Evolutionary conservation across 1,140 invertebrate genomes (phyloP).

Genomic region (Brachionus rotundiformis): DNA sequence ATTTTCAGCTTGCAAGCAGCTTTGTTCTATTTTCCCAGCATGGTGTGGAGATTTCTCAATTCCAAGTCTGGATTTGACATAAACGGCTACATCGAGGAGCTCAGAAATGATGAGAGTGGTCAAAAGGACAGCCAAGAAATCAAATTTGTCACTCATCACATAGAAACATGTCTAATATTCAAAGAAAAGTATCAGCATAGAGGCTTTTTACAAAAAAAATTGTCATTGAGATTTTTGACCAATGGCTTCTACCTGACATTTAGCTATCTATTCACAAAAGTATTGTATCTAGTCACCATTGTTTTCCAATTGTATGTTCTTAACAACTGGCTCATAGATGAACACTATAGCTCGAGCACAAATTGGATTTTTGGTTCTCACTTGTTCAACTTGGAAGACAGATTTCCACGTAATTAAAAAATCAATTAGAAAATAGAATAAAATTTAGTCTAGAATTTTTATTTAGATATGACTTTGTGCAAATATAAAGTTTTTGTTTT

Average conservation of each 20-base stretch:
- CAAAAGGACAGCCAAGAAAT: background rate
- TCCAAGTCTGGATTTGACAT: slow-evolving; percentile 23
- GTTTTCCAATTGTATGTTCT: slow-evolving; percentile 26
- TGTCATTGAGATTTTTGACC: background rate
- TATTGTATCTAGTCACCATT: slow-evolving; percentile 8
- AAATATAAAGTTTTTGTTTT: slow-evolving; percentile 35
- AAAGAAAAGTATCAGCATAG: slow-evolving; percentile 24
- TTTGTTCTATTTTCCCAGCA: slow-evolving; percentile 52
- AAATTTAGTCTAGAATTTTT: background rate
- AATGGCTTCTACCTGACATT: slow-evolving; percentile 15
- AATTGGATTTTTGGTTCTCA: slow-evolving; percentile 30
- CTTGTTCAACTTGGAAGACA: background rate
- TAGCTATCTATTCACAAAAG: background rate
- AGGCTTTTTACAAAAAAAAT: background rate
- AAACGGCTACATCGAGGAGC: slow-evolving; percentile 6
- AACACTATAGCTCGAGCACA: background rate
- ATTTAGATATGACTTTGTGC: slow-evolving; percentile 19
- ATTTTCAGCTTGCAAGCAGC: slow-evolving; percentile 52
- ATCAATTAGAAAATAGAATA: background rate
- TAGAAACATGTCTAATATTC: slow-evolving; percentile 11
- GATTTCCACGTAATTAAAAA: slow-evolving; percentile 51
- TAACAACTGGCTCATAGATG: slow-evolving; percentile 23
- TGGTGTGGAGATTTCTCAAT: slow-evolving; percentile 49
- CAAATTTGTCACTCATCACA: slow-evolving; percentile 11
- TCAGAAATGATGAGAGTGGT: slow-evolving; percentile 35